Evolutionary conservation across 2,888 invertebrate genomes (phyloP), one percentile per base, ranked within the genome.

Genomic region (Drosophila flavopinicola): DNA sequence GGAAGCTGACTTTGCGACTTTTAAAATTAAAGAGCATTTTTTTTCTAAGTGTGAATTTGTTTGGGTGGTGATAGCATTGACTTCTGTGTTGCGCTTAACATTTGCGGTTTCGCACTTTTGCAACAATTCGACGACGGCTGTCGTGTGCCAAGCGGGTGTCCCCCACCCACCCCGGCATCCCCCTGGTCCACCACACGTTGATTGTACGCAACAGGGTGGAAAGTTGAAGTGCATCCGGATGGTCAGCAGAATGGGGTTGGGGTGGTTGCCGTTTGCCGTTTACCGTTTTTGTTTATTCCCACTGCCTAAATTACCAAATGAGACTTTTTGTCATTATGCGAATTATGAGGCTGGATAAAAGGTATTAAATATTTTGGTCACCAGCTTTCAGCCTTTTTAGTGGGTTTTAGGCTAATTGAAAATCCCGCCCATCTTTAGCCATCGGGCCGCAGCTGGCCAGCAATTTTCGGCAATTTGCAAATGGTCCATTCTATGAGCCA

Each of bases 41-140:
- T 20, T 20, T 20, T 20, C 20, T 4, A 20, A 20, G 20, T 20
- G 20, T 59, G 58, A 65, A 60, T 63, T 57, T 37, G 73, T 48
- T 64, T 29, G 54, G 60, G 61, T 67, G 45, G 41, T 48, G 60
- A 59, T 49, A 71, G 80, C 70, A 84, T 89, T 89, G 88, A 88
- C 88, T 90, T 87, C 76, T 83, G 87, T 80, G 87, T 83, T 84
- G 75, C 83, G 88, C 79, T 90, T 90, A 88, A 88, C 88, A 90
- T 88, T 89, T 89, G 89, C 77, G 90, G 90, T 88, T 90, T 89
- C 82, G 82, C 90, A 90, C 89, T 88, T 89, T 88, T 85, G 78
- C 87, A 82, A 70, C 88, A 86, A 85, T 87, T 78, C 69, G 53
- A 64, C 58, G 64, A 70, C 61, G 66, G 51, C 38, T 49, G 85